Percentiles rank a stretch among this genome's conserved stretches.
phyloP scores from a whole-genome alignment of 2,113 vertebrate species.

The Mixornis gularis region DNA sequence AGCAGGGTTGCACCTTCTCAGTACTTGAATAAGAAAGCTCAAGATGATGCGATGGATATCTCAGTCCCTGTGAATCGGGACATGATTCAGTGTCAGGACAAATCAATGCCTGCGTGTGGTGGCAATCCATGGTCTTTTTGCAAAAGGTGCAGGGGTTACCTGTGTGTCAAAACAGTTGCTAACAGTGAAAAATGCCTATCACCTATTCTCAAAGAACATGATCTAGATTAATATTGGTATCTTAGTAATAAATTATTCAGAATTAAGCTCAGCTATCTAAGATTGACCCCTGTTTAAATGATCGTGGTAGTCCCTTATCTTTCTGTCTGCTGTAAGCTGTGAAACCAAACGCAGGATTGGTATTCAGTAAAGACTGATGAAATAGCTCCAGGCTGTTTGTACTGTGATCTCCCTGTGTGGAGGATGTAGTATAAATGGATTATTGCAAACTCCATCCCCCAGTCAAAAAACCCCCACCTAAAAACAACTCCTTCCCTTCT shows the following conservation, averaged over 20 bases:
- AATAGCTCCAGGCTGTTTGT: neutral
- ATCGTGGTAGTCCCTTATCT: neutral
- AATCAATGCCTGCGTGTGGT: neutral
- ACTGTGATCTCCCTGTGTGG: neutral
- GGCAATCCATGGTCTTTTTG: neutral
- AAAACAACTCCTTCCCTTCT: neutral
- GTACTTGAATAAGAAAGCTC: neutral
- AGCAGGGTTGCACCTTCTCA: neutral
- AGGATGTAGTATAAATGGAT: neutral
- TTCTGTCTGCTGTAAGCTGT: neutral
- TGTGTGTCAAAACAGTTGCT: neutral
- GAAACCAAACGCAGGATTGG: neutral
- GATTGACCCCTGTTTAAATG: neutral
- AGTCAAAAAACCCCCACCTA: neutral
- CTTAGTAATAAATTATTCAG: neutral
- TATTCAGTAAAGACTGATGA: neutral
- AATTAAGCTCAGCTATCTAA: neutral
- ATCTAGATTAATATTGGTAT: neutral
- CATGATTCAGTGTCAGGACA: neutral
- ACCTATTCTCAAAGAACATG: neutral
- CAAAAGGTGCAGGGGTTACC: neutral
- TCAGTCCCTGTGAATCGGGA: neutral
- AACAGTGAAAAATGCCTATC: neutral
- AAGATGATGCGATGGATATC: neutral
- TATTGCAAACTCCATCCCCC: neutral